A percentile compares a stretch with the other conserved stretches of the same genome.
These are phyloP conservation scores for Corythornis madagascariensis DNA, from an alignment of 2,113 vertebrate species.

Conservation along the genomic window DNA sequence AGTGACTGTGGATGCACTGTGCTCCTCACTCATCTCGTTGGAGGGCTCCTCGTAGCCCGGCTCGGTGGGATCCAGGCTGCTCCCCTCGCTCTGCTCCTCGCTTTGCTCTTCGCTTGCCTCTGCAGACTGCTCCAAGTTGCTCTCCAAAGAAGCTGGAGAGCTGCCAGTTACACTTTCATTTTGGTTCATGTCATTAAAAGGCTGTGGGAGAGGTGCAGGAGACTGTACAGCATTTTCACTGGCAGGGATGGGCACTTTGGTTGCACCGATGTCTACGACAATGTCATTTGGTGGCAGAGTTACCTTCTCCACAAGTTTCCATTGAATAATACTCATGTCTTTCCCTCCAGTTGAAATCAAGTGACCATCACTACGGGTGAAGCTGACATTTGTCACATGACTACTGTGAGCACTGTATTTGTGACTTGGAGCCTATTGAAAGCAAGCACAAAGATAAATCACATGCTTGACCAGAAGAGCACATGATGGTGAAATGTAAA, in stretches of 20 bases:
- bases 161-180: slow-evolving; percentile 61
- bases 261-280: slow-evolving; percentile 54
- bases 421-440: slow-evolving; percentile 90
- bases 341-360: slow-evolving; percentile 97
- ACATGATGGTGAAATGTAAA: rapidly evolving
- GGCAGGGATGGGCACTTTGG: slow-evolving; percentile 64
- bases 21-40: slow-evolving; percentile 67
- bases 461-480: neutral
- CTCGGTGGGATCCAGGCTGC: slow-evolving; percentile 66
- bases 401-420: slow-evolving; percentile 98
- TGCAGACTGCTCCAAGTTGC: slow-evolving; percentile 66
- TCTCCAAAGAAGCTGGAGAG: slow-evolving; percentile 69
- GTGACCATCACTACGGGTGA: slow-evolving; percentile 88
- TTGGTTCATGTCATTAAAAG: slow-evolving; percentile 52
- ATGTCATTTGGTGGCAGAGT: slow-evolving; percentile 76
- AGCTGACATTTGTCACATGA: slow-evolving; percentile 98
- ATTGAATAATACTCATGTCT: slow-evolving; percentile 98
- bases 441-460: slow-evolving; percentile 20
- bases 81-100: slow-evolving; percentile 75
- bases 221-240: slow-evolving; percentile 53
- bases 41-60: slow-evolving; percentile 60
- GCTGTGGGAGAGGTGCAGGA: slow-evolving; percentile 35
- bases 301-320: slow-evolving; percentile 90
- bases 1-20: slow-evolving; percentile 41
- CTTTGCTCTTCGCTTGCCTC: slow-evolving; percentile 68